Percentiles rank a stretch among this genome's conserved stretches.
These are phyloP conservation scores for Vireo griseus DNA, from an alignment of 2,797 vertebrate genomes.

Conservation along the genomic window DNA sequence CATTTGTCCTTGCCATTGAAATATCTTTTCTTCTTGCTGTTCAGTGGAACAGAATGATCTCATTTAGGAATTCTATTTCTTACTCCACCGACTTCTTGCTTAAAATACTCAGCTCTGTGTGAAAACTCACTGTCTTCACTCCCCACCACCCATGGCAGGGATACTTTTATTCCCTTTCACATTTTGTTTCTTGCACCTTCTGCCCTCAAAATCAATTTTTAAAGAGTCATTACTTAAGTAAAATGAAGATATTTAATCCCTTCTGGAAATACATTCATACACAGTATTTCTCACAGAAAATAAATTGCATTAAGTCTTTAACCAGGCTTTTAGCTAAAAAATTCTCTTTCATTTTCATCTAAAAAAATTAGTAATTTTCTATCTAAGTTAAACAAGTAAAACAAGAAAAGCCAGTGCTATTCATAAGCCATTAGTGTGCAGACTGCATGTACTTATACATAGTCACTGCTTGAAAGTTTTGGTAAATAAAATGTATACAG, in stretches of 20 bases:
- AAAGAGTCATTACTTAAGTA: background rate
- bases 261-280: background rate
- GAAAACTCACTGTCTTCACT: constrained; percentile 52
- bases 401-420: background rate
- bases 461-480: background rate
- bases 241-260: background rate
- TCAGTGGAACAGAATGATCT: constrained; percentile 51
- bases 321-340: background rate
- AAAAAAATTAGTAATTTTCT: constrained; percentile 5
- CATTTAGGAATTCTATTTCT: constrained; percentile 64
- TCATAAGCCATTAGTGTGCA: background rate
- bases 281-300: background rate
- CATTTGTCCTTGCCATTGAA: constrained; percentile 18
- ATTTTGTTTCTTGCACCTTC: constrained; percentile 37
- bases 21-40: background rate
- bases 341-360: background rate
- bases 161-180: constrained; percentile 34
- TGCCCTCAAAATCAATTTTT: constrained; percentile 18
- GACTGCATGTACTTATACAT: background rate
- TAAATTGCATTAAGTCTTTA: background rate
- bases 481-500: background rate
- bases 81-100: constrained; percentile 64
- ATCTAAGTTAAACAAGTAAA: background rate
- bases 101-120: constrained; percentile 61
- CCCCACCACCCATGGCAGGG: background rate